These are phyloP conservation scores for Scaptodrosophila lebanonensis DNA, from an alignment of 1,140 invertebrate genomes.

Conservation along the genomic window DNA sequence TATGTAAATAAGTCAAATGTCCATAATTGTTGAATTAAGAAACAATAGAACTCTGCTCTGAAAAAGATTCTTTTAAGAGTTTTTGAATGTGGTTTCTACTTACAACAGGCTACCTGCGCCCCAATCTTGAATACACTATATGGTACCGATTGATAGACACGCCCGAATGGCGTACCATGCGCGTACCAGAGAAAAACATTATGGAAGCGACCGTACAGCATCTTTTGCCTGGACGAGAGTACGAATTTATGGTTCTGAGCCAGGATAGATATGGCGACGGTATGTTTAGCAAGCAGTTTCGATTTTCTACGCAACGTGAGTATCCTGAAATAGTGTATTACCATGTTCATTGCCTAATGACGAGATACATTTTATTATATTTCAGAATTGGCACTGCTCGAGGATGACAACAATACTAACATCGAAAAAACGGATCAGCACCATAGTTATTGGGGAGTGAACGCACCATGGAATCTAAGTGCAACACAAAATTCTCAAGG, in stretches of 20 bases:
- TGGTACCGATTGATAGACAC: slow-evolving; percentile 87
- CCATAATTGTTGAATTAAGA: no score
- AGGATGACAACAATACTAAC: slow-evolving; percentile 45
- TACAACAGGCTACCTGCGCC: slow-evolving; percentile 84
- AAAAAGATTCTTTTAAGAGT: no score
- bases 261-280: slow-evolving; percentile 92
- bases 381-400: slow-evolving; percentile 29
- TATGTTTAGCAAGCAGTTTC: slow-evolving; percentile 91
- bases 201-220: slow-evolving; percentile 88
- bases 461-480: slow-evolving; percentile 83
- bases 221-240: slow-evolving; percentile 86
- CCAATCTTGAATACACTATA: slow-evolving; percentile 89
- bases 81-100: background rate
- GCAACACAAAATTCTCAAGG: slow-evolving; percentile 79
- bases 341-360: no score
- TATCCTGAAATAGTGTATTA: background rate
- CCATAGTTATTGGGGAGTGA: slow-evolving; percentile 69
- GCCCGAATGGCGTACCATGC: slow-evolving; percentile 87
- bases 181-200: slow-evolving; percentile 82
- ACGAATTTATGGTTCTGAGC: slow-evolving; percentile 94
- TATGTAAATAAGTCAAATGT: no score
- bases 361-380: no score
- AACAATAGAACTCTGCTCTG: no score
- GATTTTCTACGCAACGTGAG: slow-evolving; percentile 84
- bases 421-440: slow-evolving; percentile 39